Conservation (phyloP, 2,113 vertebrate genomes). For the Cavia porcellus region DNA sequence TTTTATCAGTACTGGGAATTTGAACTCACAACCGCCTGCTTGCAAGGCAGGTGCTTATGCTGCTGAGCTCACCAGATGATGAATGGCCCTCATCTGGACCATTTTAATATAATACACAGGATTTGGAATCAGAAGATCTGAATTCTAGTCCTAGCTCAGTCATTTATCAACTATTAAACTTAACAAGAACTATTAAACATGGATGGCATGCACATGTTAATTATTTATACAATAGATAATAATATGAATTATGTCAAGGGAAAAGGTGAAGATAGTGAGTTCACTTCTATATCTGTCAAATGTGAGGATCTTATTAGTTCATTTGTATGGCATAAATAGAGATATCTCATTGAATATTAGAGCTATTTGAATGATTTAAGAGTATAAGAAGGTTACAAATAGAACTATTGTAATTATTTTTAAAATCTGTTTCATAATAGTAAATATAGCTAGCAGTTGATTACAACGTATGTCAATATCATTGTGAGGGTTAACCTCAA, state of each 20-base stretch:
- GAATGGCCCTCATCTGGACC: not conserved
- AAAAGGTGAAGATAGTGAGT: not conserved
- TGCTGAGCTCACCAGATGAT: no score
- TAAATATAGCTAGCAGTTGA: not conserved
- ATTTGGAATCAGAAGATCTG: slow-evolving; percentile 26
- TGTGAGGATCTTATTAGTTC: not conserved
- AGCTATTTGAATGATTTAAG: slow-evolving; percentile 5
- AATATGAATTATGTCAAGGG: not conserved
- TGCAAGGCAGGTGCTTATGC: no score
- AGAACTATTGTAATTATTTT: not conserved
- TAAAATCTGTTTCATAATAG: not conserved
- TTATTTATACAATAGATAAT: not conserved
- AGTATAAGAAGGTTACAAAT: not conserved
- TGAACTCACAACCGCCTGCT: no score
- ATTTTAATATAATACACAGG: not conserved
- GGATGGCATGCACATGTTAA: not conserved
- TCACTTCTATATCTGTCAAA: not conserved
- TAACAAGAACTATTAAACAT: slow-evolving; percentile 12
- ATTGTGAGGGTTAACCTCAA: not conserved
- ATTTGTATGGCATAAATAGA: not conserved
- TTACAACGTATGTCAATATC: not conserved
- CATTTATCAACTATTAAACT: not conserved
- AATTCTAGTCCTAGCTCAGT: not conserved
- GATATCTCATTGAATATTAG: not conserved
- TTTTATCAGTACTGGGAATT: no score